Evolutionary conservation across 2,797 vertebrate genomes (phyloP), one percentile per base, ranked within the genome.

Genomic region (Aldrovandia affinis): DNA sequence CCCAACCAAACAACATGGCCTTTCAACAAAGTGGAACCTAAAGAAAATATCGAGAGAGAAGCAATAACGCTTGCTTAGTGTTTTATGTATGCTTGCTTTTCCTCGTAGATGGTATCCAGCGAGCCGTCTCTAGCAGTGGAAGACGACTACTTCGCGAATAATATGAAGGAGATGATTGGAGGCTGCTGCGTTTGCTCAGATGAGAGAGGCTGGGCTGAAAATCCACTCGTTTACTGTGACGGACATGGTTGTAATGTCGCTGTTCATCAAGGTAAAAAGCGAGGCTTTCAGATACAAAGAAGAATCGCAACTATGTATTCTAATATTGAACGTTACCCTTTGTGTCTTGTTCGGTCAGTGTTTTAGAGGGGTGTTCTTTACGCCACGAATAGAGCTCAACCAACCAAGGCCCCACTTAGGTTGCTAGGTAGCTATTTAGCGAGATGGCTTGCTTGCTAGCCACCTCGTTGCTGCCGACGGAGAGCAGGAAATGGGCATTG

Each of bases 151-250:
- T 96, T 94, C 96, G 96, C 95, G 96, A 97, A 90, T 98, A 99
- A 97, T 96, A 99, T 99, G 98, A 99, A 99, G 98, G 98, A 99
- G 97, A 99, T 99, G 98, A 98, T 99, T 93, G 98, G 98, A 88
- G 98, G 98, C 87, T 99, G 98, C 96, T 99, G 98, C 91, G 98
- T 99, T 91, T 99, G 98, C 94, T 99, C 98, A 83, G 98, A 99
- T 93, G 98, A 99, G 95, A 97, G 98, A 95, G 98, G 98, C 94
- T 99, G 98, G 98, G 97, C 98, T 88, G 98, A 99, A 91, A 99
- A 99, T 92, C 98, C 98, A 33, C 96, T 99, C 82, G 98, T 99
- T 85, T 99, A 99, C 93, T 99, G 98, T 95, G 98, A 99, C 95
- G 98, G 98, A 92, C 98, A 99, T 92, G 98, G 98, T 94, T 99